Evolutionary conservation across 2,797 vertebrate species (phyloP).

Genomic region (Echiichthys vipera): DNA sequence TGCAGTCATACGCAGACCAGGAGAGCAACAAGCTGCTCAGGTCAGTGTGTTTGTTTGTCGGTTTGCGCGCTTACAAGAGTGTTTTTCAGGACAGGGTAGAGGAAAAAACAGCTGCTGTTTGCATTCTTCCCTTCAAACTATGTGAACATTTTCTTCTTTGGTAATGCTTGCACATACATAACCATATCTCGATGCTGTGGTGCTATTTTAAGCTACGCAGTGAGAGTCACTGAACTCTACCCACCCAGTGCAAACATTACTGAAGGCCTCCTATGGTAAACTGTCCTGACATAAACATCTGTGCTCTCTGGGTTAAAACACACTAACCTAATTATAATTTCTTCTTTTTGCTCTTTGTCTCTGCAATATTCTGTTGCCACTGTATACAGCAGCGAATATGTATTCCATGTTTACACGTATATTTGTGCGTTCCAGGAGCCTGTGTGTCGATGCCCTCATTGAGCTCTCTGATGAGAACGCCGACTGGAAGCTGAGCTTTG

Average conservation of each 20-base stretch:
- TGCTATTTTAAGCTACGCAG: slow-evolving; percentile 60
- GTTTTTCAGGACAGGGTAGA: neutral
- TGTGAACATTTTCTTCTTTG: slow-evolving; percentile 18
- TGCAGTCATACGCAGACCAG: slow-evolving; percentile 93
- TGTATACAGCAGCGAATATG: neutral
- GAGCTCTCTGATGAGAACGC: slow-evolving; percentile 99
- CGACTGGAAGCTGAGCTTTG: slow-evolving; percentile 99
- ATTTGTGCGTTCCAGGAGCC: slow-evolving; percentile 86
- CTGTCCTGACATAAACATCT: slow-evolving; percentile 22
- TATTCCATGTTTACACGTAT: slow-evolving; percentile 23
- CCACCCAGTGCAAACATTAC: slow-evolving; percentile 36
- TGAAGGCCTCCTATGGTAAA: slow-evolving; percentile 43
- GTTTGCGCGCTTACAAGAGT: neutral
- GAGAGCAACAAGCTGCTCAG: slow-evolving; percentile 97
- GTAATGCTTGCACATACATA: slow-evolving; percentile 7
- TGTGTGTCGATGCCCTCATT: slow-evolving; percentile 97
- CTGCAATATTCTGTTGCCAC: neutral
- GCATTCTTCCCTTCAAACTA: neutral
- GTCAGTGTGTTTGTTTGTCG: slow-evolving; percentile 70
- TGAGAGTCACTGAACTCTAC: slow-evolving; percentile 41
- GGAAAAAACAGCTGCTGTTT: neutral
- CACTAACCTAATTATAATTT: slow-evolving; percentile 12
- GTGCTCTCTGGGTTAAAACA: slow-evolving; percentile 13
- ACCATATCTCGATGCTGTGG: slow-evolving; percentile 13
- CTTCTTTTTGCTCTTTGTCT: neutral